phyloP scores from a whole-genome alignment of 2,888 invertebrate genomes.

The Andrena praecox region DNA sequence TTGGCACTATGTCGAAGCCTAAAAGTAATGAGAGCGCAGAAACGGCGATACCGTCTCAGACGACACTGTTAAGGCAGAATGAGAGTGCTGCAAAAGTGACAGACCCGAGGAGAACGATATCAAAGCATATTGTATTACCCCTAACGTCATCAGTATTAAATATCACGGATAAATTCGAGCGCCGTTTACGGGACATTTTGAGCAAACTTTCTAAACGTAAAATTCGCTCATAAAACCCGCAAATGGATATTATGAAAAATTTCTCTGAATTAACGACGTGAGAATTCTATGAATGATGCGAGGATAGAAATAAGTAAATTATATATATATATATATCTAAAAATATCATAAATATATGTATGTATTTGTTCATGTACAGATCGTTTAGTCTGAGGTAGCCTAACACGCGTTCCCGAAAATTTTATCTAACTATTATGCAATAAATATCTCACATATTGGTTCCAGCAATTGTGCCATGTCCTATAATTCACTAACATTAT shows the following conservation, averaged over 20 bases:
- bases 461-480: constrained; percentile 33
- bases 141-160: constrained; percentile 36
- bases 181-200: constrained; percentile 11
- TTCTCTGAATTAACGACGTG: constrained; percentile 2
- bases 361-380: constrained; percentile 21
- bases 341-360: constrained; percentile 33
- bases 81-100: not conserved
- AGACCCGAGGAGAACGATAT: not conserved
- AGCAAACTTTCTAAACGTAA: not conserved
- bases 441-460: constrained; percentile 33
- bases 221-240: not conserved
- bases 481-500: constrained; percentile 50
- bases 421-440: constrained; percentile 19
- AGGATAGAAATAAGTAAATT: constrained; percentile 21
- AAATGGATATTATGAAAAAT: not conserved
- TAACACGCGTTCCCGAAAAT: constrained; percentile 6
- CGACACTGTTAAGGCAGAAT: not conserved
- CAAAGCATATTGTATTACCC: constrained; percentile 22
- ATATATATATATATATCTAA: constrained; percentile 20
- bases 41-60: not conserved
- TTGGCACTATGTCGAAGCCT: no score
- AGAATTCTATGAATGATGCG: not conserved
- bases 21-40: no score
- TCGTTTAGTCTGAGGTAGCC: constrained; percentile 35
- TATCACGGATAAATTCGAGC: constrained; percentile 27